Evolutionary conservation across 2,113 vertebrate genomes (phyloP), one percentile per base, ranked within the genome.

Genomic region (Chionis minor): DNA sequence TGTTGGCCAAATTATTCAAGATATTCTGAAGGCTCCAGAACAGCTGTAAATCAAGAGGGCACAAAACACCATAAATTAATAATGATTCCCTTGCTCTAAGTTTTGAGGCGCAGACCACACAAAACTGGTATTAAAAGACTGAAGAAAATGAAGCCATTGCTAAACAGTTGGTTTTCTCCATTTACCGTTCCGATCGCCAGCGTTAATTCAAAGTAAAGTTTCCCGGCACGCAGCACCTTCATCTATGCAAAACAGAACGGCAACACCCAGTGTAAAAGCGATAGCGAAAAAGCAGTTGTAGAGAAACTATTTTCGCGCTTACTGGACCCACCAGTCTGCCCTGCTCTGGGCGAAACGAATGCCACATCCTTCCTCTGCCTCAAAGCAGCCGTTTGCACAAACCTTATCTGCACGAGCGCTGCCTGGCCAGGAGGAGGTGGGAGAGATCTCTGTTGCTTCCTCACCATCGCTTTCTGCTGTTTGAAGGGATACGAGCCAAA

Each of bases 211-310:
- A 61, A 63, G 28, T 10, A 3, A 45, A 27, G 27, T 11, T 79
- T 40, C 30, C 32, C 42, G 38, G n/a, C 20, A 49, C 12, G 12
- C 22, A 47, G 10, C 8, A 40, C 6, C 63, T 58, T 32, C n/a
- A 69, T 24, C 54, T 19, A 10, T 0, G 5, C 7, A 26, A 54
- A 63, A 10, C 0, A 10, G 0, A 23, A 56, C 10, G 44, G 33
- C 73, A 61, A 61, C 0, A 35, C 10, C 55, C 33, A 0, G 0
- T 1, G 8, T 11, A 4, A 54, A 35, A 72, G 17, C 1, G 27
- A 45, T 2, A 32, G 21, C 42, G 45, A 28, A 49, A 14, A 40
- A 69, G 38, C 14, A 23, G 15, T 14, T 35, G 20, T 33, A 49
- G 13, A 83, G 49, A n/a, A 71, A 21, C 55, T 27, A 12, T 16